Base-by-base conservation (phyloP, 2,888 invertebrate species). In the Thysanoteuthis rhombus region DNA sequence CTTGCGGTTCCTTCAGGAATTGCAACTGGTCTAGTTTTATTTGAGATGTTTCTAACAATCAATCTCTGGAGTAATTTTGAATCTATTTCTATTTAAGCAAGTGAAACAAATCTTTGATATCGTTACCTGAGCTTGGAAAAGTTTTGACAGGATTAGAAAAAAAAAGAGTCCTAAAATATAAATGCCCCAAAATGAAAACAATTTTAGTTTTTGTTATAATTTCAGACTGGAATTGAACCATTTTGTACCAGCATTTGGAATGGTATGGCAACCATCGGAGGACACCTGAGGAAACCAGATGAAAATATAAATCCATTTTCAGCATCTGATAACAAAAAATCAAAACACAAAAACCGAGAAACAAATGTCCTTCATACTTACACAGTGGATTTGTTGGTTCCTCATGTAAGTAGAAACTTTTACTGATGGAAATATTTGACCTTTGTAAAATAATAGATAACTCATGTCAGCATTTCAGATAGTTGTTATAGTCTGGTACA, bases 181-280 rank as follows among this genome's bases (percentile, higher is more conserved):
- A 0, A 16, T n/a, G n/a, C 75, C 3, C 32, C 1, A 32, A n/a
- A n/a, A 75, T n/a, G 16, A 58, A 58, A 52, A 52, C 4, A 22
- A 25, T 52, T 52, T 0, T 75, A n/a, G 16, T 75, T 75, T 75
- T 25, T 58, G 28, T 58, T 40, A 92, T 94, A 91, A 91, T 95
- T 94, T 90, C 94, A 96, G 96, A 94, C 94, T 94, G 96, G 96
- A 58, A 94, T 97, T 58, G 93, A 94, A 36, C 96, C 96, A 47
- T 96, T 96, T 94, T 96, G 96, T 93, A 93, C 95, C 36, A 95
- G 94, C 45, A 93, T 97, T 28, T 93, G 95, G 93, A 95, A 94
- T 91, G 95, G 98, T 94, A 97, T 98, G 89, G 98, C 98, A 96
- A 98, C 98, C 94, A 98, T 98, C 95, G 98, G 98, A 96, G 98